These are phyloP conservation scores for Drosophila repleta DNA, from an alignment of 1,140 invertebrate genomes.

Conservation along the genomic window DNA sequence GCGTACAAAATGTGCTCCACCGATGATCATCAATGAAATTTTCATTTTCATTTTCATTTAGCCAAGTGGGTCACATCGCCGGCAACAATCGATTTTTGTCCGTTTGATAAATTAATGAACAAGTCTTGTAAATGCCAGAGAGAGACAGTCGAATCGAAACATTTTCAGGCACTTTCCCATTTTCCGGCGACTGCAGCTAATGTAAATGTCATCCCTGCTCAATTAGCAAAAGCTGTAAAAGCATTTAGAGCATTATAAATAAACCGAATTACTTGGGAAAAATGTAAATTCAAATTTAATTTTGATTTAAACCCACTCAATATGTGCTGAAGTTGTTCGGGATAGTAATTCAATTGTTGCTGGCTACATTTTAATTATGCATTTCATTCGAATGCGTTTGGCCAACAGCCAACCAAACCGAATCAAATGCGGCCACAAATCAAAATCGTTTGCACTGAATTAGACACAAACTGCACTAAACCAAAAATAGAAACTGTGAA, in stretches of 20 bases:
- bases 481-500: constrained; percentile 4
- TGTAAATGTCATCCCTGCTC: constrained; percentile 28
- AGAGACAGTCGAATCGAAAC: not conserved
- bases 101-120: constrained; percentile 22
- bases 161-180: constrained; percentile 1
- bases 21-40: constrained; percentile 14
- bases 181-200: constrained; percentile 20
- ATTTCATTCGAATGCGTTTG: constrained; percentile 15
- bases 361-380: constrained; percentile 12
- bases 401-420: constrained; percentile 12
- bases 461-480: constrained; percentile 1
- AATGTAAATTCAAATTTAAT: not conserved
- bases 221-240: constrained; percentile 24
- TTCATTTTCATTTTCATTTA: constrained; percentile 26
- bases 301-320: not conserved
- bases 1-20: constrained; percentile 11
- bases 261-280: not conserved
- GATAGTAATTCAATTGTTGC: constrained; percentile 1
- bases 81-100: constrained; percentile 16
- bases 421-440: constrained; percentile 4
- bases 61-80: constrained; percentile 39
- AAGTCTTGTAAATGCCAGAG: constrained; percentile 15
- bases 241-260: not conserved
- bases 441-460: constrained; percentile 5
- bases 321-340: not conserved